Conservation (phyloP, 1,140 invertebrate species). For the Apis florea region DNA sequence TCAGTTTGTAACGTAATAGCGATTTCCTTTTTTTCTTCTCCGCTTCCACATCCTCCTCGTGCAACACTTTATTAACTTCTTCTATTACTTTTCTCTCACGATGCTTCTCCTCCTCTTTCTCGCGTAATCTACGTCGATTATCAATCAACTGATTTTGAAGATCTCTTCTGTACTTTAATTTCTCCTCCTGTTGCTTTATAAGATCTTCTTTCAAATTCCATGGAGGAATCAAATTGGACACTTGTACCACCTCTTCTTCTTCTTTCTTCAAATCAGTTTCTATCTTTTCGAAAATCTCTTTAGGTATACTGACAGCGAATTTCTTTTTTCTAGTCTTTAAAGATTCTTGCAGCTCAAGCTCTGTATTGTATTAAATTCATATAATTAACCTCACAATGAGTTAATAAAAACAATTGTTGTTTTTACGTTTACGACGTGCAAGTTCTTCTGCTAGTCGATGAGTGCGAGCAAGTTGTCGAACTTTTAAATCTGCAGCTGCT, state of each 20-base stretch:
- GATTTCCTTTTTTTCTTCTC: background rate
- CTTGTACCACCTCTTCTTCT: background rate
- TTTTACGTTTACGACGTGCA: slow-evolving; percentile 44
- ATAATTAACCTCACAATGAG: background rate
- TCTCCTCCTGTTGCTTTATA: background rate
- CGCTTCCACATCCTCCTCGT: slow-evolving; percentile 1
- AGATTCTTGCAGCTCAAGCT: slow-evolving; percentile 15
- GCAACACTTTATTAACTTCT: background rate
- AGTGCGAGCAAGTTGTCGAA: slow-evolving; percentile 13
- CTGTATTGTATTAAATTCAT: background rate
- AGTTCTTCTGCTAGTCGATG: slow-evolving; percentile 42
- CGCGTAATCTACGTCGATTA: slow-evolving; percentile 30
- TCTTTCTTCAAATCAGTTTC: background rate
- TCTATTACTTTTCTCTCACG: slow-evolving; percentile 45
- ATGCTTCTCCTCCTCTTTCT: slow-evolving; percentile 37
- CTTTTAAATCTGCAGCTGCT: slow-evolving; percentile 5
- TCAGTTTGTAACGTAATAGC: slow-evolving; percentile 28
- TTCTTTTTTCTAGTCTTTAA: background rate
- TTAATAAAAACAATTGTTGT: background rate
- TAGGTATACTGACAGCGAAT: background rate
- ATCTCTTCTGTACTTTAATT: slow-evolving; percentile 26
- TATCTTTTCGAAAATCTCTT: background rate
- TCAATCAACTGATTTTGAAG: slow-evolving; percentile 37
- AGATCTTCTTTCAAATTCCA: background rate
- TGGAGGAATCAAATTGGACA: background rate